Evolutionary conservation across 2,888 invertebrate genomes (phyloP), one percentile per base, ranked within the genome.

Genomic region (Zele albiditarsus): DNA sequence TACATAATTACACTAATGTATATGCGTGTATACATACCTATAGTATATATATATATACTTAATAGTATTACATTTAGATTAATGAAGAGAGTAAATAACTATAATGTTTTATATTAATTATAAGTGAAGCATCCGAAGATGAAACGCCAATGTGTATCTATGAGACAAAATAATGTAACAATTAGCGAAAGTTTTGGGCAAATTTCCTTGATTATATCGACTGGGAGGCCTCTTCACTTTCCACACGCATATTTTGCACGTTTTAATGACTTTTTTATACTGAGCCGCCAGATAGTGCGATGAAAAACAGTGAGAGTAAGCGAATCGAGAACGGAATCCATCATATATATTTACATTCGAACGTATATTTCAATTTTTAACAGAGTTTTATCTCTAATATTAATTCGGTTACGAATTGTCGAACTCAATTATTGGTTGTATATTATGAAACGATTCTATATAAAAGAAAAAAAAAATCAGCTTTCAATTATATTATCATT

Each of bases 71-170:
- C 14, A 71, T 71, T 63, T 31, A 72, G 62, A 71, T 46, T 49
- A 74, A 53, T 70, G 33, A 28, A 70, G 57, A 74, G 27, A 70
- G 31, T 42, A 74, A 74, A 74, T 74, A 23, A 49, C n/a, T 46
- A 46, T 74, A 69, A 74, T 74, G 65, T 74, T 74, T 74, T 46
- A 70, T 74, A 74, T 70, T 57, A 65, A 65, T 20, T 74, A 38
- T 70, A 70, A 74, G 31, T 31, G 57, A 31, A 73, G n/a, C 23
- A 46, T 62, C 28, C 25, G 25, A 66, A 73, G 38, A 66, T n/a
- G 20, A 4, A 62, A 68, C 31, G 31, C 68, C 68, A 73, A 73
- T 68, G 33, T 73, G 23, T 73, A 73, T 68, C 23, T 62, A 73
- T 60, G 60, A 60, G 60, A 27, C 5, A n/a, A 49, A 67, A 46